Conservation (phyloP, 2,888 invertebrate genomes). For the Anticlea derivata region DNA sequence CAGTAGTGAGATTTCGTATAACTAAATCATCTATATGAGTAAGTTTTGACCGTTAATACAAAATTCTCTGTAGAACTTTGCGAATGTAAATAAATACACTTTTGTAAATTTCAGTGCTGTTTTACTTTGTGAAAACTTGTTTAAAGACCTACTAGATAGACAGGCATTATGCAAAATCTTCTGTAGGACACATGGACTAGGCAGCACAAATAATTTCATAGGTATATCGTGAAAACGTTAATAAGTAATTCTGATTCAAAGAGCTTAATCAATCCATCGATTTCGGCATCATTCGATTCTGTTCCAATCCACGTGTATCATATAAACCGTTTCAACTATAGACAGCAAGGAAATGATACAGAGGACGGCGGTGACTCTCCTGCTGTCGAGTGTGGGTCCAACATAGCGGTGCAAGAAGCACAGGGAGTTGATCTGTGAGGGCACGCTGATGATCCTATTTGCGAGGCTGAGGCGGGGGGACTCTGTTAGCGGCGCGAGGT, state of each 20-base stretch:
- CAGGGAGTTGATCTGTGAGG: conserved; percentile 49
- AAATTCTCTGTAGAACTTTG: conserved; percentile 31
- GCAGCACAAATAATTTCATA: no score
- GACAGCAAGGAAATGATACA: conserved; percentile 44
- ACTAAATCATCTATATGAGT: conserved; percentile 9
- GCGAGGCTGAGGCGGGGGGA: conserved; percentile 50
- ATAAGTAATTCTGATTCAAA: no score
- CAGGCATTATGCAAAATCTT: no score
- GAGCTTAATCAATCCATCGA: no score
- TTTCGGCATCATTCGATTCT: conserved; percentile 45
- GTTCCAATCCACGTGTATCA: conserved; percentile 48
- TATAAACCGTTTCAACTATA: conserved; percentile 48
- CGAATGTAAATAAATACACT: conserved; percentile 27
- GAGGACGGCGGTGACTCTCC: conserved; percentile 40
- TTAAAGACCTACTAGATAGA: no score
- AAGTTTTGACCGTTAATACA: conserved; percentile 3
- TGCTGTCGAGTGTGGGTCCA: conserved; percentile 42
- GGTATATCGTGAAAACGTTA: no score
- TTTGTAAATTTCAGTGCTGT: conserved; percentile 11
- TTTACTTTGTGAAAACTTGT: conserved; percentile 12
- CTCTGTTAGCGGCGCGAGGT: conserved; percentile 35
- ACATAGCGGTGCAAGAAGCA: conserved; percentile 49
- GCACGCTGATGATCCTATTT: conserved; percentile 49
- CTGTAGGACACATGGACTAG: no score
- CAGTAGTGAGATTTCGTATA: conserved; percentile 21